These are phyloP conservation scores for Alviniconcha strummeri DNA, from an alignment of 2,888 invertebrate species.

Conservation along the genomic window DNA sequence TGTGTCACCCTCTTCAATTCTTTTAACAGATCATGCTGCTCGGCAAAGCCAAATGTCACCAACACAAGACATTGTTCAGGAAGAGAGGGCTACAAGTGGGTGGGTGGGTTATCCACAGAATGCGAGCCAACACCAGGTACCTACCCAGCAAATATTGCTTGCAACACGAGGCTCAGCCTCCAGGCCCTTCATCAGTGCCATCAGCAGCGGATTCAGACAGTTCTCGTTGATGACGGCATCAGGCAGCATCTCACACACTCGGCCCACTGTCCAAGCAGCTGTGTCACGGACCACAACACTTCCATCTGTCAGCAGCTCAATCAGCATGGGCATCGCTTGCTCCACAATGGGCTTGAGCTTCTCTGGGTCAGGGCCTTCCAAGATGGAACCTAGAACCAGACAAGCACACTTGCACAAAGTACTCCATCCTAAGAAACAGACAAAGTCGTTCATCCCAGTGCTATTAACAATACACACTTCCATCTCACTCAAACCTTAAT, in stretches of 20 bases:
- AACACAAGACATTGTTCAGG: no score
- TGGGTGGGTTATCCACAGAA: no score
- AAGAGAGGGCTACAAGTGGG: no score
- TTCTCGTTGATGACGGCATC: slow-evolving; percentile 92
- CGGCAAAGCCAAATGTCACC: no score
- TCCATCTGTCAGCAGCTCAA: slow-evolving; percentile 93
- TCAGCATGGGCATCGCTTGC: slow-evolving; percentile 96
- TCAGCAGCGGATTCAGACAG: slow-evolving; percentile 83
- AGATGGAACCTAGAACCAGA: slow-evolving; percentile 78
- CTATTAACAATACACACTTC: no score
- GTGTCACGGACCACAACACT: slow-evolving; percentile 97
- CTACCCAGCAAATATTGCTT: slow-evolving; percentile 97
- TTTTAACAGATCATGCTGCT: no score
- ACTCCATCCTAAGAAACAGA: no score
- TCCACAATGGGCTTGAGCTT: slow-evolving; percentile 95
- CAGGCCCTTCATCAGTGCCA: slow-evolving; percentile 80
- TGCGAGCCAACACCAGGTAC: slow-evolving; percentile 26
- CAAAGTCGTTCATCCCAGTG: no score
- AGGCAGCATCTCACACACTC: slow-evolving; percentile 97
- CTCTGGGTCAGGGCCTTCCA: slow-evolving; percentile 91
- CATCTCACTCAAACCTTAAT: no score
- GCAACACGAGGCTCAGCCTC: slow-evolving; percentile 95
- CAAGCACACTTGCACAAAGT: background rate
- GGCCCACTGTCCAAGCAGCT: slow-evolving; percentile 97
- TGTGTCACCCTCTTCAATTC: no score